Percentiles rank a stretch among this genome's conserved stretches.
Conservation (phyloP, 2,113 vertebrate species). For the Cichladusa arquata region DNA sequence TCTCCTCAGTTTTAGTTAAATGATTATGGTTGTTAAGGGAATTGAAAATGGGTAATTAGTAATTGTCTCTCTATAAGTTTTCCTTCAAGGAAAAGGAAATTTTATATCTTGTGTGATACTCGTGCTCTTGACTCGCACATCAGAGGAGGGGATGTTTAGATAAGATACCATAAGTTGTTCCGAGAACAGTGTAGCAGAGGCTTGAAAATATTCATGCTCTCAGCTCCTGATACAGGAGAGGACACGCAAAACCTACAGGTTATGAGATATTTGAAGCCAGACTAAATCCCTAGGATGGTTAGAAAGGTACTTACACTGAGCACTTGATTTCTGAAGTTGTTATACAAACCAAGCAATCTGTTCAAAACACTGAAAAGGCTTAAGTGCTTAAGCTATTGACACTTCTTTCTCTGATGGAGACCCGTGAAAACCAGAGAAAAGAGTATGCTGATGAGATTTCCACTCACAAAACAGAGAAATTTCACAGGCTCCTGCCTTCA, state of each 20-base stretch:
- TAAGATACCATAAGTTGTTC: neutral
- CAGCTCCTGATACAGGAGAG: neutral
- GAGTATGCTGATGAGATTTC: neutral
- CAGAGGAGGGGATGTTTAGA: neutral
- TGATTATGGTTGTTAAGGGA: neutral
- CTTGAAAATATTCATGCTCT: neutral
- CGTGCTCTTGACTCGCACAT: neutral
- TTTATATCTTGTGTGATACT: neutral
- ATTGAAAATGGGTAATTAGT: neutral
- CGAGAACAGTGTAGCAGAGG: neutral
- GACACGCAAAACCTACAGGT: neutral
- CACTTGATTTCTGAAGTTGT: neutral
- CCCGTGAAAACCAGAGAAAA: constrained; percentile 7
- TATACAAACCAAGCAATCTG: neutral
- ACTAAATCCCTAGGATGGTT: constrained; percentile 13
- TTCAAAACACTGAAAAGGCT: constrained; percentile 27
- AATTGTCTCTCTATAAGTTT: neutral
- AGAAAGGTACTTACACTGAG: neutral
- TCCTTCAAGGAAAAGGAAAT: neutral
- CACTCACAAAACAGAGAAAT: neutral
- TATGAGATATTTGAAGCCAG: neutral
- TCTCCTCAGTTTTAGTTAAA: neutral
- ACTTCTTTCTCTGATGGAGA: constrained; percentile 24
- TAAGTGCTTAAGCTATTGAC: neutral
- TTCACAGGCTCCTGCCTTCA: neutral